phyloP scores from a whole-genome alignment of 2,797 vertebrate species.

The Cynopterus sphinx region DNA sequence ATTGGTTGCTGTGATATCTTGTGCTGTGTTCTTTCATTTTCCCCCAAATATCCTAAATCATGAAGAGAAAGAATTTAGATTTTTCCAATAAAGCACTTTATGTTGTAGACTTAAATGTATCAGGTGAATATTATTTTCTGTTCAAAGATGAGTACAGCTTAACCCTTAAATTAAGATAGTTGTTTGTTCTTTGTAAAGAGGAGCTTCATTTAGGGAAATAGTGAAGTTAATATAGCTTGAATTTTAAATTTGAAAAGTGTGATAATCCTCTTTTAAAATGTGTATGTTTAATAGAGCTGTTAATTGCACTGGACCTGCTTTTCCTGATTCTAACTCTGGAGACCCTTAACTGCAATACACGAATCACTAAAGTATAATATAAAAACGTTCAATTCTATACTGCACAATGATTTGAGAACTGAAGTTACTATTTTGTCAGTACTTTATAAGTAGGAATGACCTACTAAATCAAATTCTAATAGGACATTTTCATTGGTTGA shows the following conservation, averaged over 20 bases:
- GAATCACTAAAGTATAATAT: constrained; percentile 6
- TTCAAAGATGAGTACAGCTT: constrained; percentile 61
- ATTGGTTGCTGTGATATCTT: neutral
- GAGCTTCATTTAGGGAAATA: neutral
- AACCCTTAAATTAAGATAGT: constrained; percentile 52
- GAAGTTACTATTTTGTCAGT: constrained; percentile 58
- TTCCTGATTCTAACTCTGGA: constrained; percentile 48
- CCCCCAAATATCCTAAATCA: constrained; percentile 15
- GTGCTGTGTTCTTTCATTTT: constrained; percentile 56
- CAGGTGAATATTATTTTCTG: constrained; percentile 73
- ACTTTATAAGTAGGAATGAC: neutral
- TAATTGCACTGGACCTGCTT: constrained; percentile 50
- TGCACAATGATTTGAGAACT: constrained; percentile 71
- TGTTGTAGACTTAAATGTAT: neutral
- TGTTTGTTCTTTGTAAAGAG: constrained; percentile 52
- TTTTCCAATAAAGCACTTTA: constrained; percentile 21
- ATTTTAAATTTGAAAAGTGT: constrained; percentile 62
- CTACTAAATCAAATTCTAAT: constrained; percentile 42
- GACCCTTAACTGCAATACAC: constrained; percentile 47
- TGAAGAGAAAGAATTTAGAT: constrained; percentile 54
- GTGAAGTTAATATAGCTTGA: constrained; percentile 37
- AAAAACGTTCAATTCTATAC: constrained; percentile 26
- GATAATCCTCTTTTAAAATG: constrained; percentile 12
- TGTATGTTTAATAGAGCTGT: constrained; percentile 51
- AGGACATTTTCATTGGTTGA: constrained; percentile 25